A percentile compares a stretch with the other conserved stretches of the same genome.
Evolutionary conservation across 2,888 invertebrate genomes (phyloP).

Genomic region (Himalopsyche tibetana): DNA sequence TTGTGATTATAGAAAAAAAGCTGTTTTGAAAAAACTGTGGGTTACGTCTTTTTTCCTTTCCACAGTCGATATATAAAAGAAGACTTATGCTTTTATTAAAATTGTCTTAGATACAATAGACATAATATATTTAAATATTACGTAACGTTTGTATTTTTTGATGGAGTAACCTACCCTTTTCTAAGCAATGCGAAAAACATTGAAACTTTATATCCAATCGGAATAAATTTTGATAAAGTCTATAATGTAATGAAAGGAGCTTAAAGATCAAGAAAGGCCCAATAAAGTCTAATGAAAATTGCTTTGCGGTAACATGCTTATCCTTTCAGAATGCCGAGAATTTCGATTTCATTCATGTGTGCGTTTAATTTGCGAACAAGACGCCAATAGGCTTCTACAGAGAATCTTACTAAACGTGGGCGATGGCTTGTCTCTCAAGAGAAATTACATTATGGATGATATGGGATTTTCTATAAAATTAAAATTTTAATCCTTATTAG

Average conservation of each 20-base stretch:
- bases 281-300: slow-evolving; percentile 63
- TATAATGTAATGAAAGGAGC: slow-evolving; percentile 50
- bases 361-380: slow-evolving; percentile 34
- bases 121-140: too few species aligned
- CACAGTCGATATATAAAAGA: too few species aligned
- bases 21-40: too few species aligned
- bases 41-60: too few species aligned
- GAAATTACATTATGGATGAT: neutral
- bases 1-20: too few species aligned
- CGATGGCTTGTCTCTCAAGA: neutral
- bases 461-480: too few species aligned
- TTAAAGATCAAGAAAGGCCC: slow-evolving; percentile 59
- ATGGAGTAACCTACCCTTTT: neutral
- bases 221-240: slow-evolving; percentile 40
- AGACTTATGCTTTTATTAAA: too few species aligned
- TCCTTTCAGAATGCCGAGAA: slow-evolving; percentile 45
- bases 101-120: too few species aligned
- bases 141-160: neutral
- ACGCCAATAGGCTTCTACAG: slow-evolving; percentile 7
- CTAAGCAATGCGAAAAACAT: neutral
- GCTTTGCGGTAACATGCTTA: slow-evolving; percentile 52
- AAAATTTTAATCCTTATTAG: too few species aligned
- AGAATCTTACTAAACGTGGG: slow-evolving; percentile 4
- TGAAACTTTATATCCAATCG: slow-evolving; percentile 19
- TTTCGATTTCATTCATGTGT: slow-evolving; percentile 44